Evolutionary conservation across 2,888 invertebrate genomes (phyloP).

Genomic region (Schizaphis graminum): DNA sequence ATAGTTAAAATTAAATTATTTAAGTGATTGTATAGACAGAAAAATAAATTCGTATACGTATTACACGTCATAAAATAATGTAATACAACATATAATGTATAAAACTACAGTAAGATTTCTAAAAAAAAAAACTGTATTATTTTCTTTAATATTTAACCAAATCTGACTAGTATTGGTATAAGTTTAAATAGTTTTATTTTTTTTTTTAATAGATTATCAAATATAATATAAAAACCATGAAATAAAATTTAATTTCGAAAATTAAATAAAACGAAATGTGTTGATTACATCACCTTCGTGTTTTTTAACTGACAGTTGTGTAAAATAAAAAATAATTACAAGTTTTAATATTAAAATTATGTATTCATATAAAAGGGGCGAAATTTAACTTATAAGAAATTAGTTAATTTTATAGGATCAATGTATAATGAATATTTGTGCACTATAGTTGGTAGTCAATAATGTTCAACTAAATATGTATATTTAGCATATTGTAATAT

Average conservation of each 20-base stretch:
- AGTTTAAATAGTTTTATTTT: background rate
- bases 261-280: background rate
- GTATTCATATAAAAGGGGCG: background rate
- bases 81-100: no score
- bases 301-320: background rate
- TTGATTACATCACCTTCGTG: background rate
- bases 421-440: background rate
- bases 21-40: no score
- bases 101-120: background rate
- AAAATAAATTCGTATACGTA: no score
- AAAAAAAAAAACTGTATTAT: background rate
- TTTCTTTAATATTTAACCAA: background rate
- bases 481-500: background rate
- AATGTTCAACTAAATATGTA: background rate
- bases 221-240: background rate
- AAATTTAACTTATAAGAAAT: background rate
- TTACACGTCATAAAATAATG: no score
- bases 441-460: background rate
- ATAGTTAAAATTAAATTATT: no score
- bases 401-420: background rate
- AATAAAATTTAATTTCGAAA: background rate
- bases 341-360: background rate
- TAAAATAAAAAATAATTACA: background rate
- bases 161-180: background rate
- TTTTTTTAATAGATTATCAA: background rate